Base-by-base conservation (phyloP, 2,888 invertebrate genomes). In the Heteromyza rotundicornis region DNA sequence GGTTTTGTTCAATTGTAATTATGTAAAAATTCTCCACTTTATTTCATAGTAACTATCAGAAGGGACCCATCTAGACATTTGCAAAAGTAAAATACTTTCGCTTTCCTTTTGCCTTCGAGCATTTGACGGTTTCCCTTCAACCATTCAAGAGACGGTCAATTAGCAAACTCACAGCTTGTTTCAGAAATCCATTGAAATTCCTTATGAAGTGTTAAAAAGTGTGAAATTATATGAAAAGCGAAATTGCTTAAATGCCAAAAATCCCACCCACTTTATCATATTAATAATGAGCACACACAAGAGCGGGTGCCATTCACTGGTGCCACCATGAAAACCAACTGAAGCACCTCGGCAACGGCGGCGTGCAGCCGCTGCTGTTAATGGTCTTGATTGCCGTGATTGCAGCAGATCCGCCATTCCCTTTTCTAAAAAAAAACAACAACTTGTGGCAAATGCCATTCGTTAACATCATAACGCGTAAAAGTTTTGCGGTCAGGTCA, bases 371-470 rank as follows among this genome's bases (percentile, higher is more conserved):
- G 54, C 49, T 58, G 57, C 36, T 60, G 55, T 56, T 64, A 64
- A 61, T 59, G 59, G 60, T 53, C 64, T 49, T 64, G 61, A 64
- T 64, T 64, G 61, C 64, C 60, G 61, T 64, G 61, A 64, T 64
- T 64, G 61, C 64, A 57, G 10, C 40, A n/a, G n/a, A n/a, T n/a
- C n/a, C n/a, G n/a, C n/a, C n/a, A n/a, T n/a, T n/a, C 40, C 40
- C 40, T n/a, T 40, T 40, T 40, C n/a, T n/a, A 40, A 40, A 40
- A n/a, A n/a, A n/a, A n/a, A 59, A 50, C 63, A 57, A 60, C 52
- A 64, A 61, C 66, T 64, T 61, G 64, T 59, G 64, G 66, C 63
- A 54, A 63, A 63, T 59, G 60, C 57, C 64, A 64, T 58, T 64
- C 59, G 20, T 51, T 44, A 53, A 50, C 62, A 64, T 56, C 66